These are phyloP conservation scores for Lycopodina hypogea DNA, from an alignment of 37 sponge, comb jelly and placozoan genomes.

Conservation along the genomic window DNA sequence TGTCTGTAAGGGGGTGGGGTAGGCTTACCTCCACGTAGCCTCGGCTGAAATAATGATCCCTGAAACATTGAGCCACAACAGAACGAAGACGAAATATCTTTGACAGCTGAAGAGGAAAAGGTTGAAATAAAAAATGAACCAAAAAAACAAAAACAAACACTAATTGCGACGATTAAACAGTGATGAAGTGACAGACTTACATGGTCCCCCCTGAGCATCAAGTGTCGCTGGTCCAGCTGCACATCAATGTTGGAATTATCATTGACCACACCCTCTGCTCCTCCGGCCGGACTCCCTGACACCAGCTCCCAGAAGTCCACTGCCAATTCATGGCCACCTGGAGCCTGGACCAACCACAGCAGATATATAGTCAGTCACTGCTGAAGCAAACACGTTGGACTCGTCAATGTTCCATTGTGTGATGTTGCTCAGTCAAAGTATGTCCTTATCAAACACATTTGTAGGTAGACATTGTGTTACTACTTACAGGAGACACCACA, in stretches of 20 bases:
- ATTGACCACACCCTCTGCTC: constrained; percentile 89
- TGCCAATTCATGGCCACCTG: constrained; percentile 92
- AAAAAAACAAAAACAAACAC: not conserved
- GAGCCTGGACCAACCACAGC: constrained; percentile 62
- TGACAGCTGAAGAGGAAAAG: constrained; percentile 54
- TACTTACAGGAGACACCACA: no score
- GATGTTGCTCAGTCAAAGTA: no score
- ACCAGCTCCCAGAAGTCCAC: constrained; percentile 98
- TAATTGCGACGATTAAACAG: not conserved
- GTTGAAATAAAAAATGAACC: not conserved
- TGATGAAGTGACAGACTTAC: constrained; percentile 25
- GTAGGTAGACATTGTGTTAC: no score
- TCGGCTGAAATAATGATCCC: constrained; percentile 89
- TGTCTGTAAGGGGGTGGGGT: not conserved
- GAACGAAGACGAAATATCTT: constrained; percentile 79
- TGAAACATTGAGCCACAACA: constrained; percentile 69
- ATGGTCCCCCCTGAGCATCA: constrained; percentile 90
- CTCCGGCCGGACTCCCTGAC: constrained; percentile 89
- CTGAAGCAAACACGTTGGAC: not conserved
- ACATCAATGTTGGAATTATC: constrained; percentile 79
- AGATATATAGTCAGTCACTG: constrained; percentile 1
- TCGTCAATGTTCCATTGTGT: not conserved
- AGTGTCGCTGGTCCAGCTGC: constrained; percentile 89
- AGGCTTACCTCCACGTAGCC: constrained; percentile 87
- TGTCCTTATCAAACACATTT: no score